Percentiles rank a stretch among this genome's conserved stretches.
These are phyloP conservation scores for Gephyroberyx darwinii DNA, from an alignment of 2,797 vertebrate genomes.

Conservation along the genomic window DNA sequence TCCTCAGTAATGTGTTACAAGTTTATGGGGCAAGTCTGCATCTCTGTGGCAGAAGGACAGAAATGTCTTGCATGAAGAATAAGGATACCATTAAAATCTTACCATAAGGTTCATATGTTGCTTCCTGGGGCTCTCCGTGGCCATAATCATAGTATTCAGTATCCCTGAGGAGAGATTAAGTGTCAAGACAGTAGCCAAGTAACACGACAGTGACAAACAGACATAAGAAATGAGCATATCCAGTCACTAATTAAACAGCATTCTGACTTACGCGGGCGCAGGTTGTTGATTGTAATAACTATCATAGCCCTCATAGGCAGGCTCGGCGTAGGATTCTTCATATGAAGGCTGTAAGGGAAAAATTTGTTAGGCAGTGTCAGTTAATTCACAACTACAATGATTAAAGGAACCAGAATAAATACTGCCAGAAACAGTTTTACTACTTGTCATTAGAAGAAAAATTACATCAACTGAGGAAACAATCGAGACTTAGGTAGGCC, in stretches of 20 bases:
- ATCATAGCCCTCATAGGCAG: slow-evolving; percentile 92
- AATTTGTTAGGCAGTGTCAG: background rate
- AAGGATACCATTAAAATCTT: slow-evolving; percentile 58
- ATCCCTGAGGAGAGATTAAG: slow-evolving; percentile 81
- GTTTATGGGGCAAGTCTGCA: background rate
- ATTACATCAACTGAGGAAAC: background rate
- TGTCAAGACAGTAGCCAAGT: background rate
- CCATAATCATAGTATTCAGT: slow-evolving; percentile 99
- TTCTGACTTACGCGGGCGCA: slow-evolving; percentile 87
- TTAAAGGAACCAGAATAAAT: background rate
- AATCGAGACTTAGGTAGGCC: too few relatives aligned
- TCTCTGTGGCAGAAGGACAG: background rate
- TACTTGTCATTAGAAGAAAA: too few relatives aligned
- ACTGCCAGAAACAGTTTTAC: background rate
- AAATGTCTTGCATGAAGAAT: background rate
- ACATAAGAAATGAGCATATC: background rate
- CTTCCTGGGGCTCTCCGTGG: slow-evolving; percentile 93
- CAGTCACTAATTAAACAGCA: background rate
- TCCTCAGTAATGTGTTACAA: background rate
- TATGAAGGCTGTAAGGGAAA: slow-evolving; percentile 66
- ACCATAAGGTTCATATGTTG: slow-evolving; percentile 93
- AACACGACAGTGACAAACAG: background rate
- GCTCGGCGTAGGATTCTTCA: slow-evolving; percentile 74
- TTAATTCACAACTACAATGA: too few relatives aligned
- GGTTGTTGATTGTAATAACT: slow-evolving; percentile 92